phyloP scores from a whole-genome alignment of 2,797 vertebrate genomes.

The Antennarius maculatus region DNA sequence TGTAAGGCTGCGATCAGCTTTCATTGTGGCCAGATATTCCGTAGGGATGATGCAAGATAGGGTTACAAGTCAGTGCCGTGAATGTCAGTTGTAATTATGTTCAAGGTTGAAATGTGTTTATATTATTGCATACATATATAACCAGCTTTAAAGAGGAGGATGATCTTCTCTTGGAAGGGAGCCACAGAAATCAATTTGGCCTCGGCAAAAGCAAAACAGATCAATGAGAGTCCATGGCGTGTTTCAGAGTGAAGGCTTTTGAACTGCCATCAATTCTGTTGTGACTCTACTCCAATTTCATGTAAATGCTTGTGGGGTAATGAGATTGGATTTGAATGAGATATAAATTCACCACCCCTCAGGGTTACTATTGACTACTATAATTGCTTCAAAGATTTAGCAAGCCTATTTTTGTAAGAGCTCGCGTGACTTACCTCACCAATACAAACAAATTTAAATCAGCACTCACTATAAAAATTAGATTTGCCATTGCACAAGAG shows the following conservation, averaged over 20 bases:
- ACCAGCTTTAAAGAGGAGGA: constrained; percentile 36
- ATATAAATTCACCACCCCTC: background rate
- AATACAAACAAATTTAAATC: background rate
- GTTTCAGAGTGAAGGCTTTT: constrained; percentile 55
- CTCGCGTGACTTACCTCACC: background rate
- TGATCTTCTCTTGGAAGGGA: constrained; percentile 20
- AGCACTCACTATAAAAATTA: background rate
- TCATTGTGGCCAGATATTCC: background rate
- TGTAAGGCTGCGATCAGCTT: too few species aligned
- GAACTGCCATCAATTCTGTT: constrained; percentile 22
- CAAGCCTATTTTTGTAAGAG: background rate
- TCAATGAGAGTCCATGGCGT: constrained; percentile 62
- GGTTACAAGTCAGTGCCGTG: constrained; percentile 1
- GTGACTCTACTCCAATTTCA: constrained; percentile 25
- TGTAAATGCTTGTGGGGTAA: constrained; percentile 36
- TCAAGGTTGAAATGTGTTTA: constrained; percentile 8
- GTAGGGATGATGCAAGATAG: background rate
- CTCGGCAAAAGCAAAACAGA: constrained; percentile 42
- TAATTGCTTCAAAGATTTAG: constrained; percentile 16
- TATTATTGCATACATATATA: background rate
- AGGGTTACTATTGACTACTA: constrained; percentile 4
- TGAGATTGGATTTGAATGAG: constrained; percentile 2
- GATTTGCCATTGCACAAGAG: constrained; percentile 5
- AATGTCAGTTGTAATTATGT: too few species aligned
- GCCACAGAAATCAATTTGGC: constrained; percentile 48